Percentiles rank a stretch among this genome's conserved stretches.
These are phyloP conservation scores for Hirudinaria manillensis DNA, from an alignment of 2,888 invertebrate genomes.

Conservation along the genomic window DNA sequence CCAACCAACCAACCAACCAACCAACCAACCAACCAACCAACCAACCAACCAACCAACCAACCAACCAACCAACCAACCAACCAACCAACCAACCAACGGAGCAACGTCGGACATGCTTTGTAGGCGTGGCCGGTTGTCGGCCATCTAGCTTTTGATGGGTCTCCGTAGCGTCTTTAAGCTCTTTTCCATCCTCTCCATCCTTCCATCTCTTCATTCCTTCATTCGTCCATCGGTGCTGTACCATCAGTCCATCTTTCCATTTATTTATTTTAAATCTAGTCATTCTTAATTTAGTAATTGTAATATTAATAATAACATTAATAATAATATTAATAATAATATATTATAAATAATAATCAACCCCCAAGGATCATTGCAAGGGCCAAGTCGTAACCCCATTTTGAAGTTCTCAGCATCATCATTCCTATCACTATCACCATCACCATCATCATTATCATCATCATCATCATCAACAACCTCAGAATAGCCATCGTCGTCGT, in stretches of 20 bases:
- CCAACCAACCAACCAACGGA: neutral
- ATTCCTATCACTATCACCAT: too few relatives aligned
- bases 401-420: too few relatives aligned
- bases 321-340: too few relatives aligned
- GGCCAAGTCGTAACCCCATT: too few relatives aligned
- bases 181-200: neutral
- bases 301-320: too few relatives aligned
- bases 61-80: neutral
- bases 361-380: too few relatives aligned
- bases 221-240: too few relatives aligned
- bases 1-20: neutral
- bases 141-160: neutral
- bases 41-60: neutral
- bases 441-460: constrained; percentile 19
- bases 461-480: constrained; percentile 5
- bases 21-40: neutral
- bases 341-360: too few relatives aligned
- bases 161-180: constrained; percentile 12
- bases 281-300: too few relatives aligned
- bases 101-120: neutral
- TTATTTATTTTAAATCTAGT: too few relatives aligned
- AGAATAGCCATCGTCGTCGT: constrained; percentile 29
- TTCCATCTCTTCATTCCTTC: neutral
- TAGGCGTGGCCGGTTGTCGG: neutral
- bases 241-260: too few relatives aligned